These are phyloP conservation scores for Wiebesia pumilae DNA, from an alignment of 1,140 invertebrate genomes.

Conservation along the genomic window DNA sequence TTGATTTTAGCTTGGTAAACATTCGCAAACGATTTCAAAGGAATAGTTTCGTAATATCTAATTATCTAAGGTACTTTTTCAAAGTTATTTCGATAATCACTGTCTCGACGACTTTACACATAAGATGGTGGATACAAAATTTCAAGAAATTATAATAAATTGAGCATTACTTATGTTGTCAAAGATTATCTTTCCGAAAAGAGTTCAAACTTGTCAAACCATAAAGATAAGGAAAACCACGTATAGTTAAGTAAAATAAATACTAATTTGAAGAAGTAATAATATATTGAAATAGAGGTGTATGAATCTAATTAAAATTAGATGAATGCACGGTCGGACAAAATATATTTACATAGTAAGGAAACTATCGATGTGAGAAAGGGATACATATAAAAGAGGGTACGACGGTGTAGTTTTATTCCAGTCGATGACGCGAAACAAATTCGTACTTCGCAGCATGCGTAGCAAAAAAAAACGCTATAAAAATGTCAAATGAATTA, in stretches of 20 bases:
- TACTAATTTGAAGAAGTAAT: background rate
- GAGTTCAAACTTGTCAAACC: background rate
- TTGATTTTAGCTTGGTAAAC: background rate
- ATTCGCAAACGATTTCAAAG: background rate
- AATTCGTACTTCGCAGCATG: background rate
- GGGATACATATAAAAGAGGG: no score
- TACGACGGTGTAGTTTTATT: no score
- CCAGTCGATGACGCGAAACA: background rate
- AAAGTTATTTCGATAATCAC: no score
- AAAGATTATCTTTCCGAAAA: background rate
- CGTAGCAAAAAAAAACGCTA: background rate
- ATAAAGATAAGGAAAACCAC: conserved; percentile 9
- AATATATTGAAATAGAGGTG: background rate
- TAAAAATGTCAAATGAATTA: background rate
- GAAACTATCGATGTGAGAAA: background rate
- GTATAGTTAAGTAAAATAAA: background rate
- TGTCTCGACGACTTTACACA: background rate
- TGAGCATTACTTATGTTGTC: background rate
- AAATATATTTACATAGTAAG: background rate
- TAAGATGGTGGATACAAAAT: background rate
- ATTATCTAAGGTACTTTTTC: no score
- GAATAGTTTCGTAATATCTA: background rate
- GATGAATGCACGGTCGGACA: no score
- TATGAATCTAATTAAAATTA: background rate
- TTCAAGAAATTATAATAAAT: background rate